Evolutionary conservation across 1,140 invertebrate species (phyloP).

Genomic region (Pseudomyrmex dendroicus): DNA sequence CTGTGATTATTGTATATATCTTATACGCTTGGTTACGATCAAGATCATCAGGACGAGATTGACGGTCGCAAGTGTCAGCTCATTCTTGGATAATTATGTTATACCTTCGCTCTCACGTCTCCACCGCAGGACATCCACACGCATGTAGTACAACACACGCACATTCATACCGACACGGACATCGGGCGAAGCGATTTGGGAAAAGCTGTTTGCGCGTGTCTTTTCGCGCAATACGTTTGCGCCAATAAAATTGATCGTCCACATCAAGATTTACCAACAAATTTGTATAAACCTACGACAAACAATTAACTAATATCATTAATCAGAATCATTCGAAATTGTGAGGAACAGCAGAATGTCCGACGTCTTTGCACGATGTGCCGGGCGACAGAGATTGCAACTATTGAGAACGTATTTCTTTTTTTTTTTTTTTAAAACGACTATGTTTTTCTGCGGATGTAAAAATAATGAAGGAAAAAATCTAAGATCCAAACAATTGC

Average conservation of each 20-base stretch:
- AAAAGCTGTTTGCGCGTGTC: slow-evolving; percentile 29
- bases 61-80: slow-evolving; percentile 39
- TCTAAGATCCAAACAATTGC: neutral
- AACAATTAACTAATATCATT: neutral
- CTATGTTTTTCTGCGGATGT: too few species aligned
- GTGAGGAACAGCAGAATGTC: neutral
- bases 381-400: neutral
- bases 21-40: slow-evolving; percentile 14
- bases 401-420: neutral
- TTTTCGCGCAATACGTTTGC: neutral
- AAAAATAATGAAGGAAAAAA: too few species aligned
- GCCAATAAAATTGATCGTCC: slow-evolving; percentile 38
- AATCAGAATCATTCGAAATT: neutral
- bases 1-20: slow-evolving; percentile 24
- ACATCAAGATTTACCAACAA: slow-evolving; percentile 7
- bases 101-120: neutral
- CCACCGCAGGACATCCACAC: neutral
- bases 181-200: slow-evolving; percentile 14
- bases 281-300: neutral
- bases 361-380: neutral
- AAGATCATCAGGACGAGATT: slow-evolving; percentile 29
- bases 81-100: neutral
- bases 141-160: slow-evolving; percentile 7
- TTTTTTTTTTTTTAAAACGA: neutral
- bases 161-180: slow-evolving; percentile 8